These are phyloP conservation scores for Pteronotus mesoamericanus DNA, from an alignment of 2,797 vertebrate genomes.

Conservation along the genomic window DNA sequence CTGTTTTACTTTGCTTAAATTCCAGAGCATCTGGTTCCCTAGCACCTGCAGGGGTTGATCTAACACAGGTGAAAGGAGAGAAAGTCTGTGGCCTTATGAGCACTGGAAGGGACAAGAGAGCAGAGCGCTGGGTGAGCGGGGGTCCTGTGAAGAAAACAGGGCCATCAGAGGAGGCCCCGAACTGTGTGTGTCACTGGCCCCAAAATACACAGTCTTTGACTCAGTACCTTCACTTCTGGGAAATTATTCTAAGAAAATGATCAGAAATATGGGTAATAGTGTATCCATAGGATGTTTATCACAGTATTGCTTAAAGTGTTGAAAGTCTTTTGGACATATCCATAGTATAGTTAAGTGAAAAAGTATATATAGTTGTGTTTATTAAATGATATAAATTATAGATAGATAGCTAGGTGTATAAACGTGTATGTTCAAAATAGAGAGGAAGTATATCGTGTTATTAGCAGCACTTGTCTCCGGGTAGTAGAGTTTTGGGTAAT, in stretches of 20 bases:
- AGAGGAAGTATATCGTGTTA: neutral
- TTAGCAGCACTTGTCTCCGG: neutral
- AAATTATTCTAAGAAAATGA: neutral
- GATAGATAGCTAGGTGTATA: neutral
- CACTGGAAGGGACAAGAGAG: neutral
- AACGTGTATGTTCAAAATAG: neutral
- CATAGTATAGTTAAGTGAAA: neutral
- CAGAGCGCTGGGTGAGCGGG: fast-evolving
- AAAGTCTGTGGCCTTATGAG: neutral
- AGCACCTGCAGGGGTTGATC: neutral
- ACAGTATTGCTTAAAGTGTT: neutral
- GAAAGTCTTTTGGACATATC: neutral
- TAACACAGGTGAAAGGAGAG: neutral
- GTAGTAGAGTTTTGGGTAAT: neutral
- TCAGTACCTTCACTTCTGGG: neutral
- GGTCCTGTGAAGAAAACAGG: neutral
- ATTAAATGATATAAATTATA: neutral
- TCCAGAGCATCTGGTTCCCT: neutral
- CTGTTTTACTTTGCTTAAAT: neutral
- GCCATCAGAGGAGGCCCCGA: too few relatives aligned
- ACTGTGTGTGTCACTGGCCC: fast-evolving
- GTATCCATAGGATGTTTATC: neutral
- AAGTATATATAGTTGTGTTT: neutral
- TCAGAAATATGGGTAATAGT: neutral
- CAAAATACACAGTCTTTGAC: neutral